phyloP scores from a whole-genome alignment of 2,113 vertebrate species.

The Stictonetta naevosa region DNA sequence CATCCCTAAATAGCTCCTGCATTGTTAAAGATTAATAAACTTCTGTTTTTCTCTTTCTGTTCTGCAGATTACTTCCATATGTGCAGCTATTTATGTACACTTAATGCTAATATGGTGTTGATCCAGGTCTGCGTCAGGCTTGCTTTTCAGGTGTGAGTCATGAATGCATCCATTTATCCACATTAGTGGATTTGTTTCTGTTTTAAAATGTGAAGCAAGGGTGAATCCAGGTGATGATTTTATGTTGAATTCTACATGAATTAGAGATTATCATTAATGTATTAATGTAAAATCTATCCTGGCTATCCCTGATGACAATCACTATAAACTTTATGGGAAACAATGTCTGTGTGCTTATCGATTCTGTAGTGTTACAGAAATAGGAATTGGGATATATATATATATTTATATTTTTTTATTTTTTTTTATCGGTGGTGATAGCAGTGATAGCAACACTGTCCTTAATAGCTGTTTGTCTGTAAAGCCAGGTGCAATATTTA shows the following conservation, averaged over 20 bases:
- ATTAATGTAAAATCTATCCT: background rate
- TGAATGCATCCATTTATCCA: background rate
- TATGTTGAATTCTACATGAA: fast-evolving
- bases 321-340: background rate
- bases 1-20: background rate
- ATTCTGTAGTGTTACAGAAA: background rate
- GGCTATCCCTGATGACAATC: background rate
- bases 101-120: background rate
- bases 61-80: background rate
- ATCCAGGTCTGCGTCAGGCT: background rate
- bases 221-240: background rate
- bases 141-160: background rate
- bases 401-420: too few relatives aligned
- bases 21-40: background rate
- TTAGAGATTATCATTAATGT: background rate
- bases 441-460: background rate
- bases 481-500: background rate
- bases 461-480: background rate
- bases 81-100: background rate
- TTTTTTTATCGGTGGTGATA: background rate
- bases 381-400: background rate
- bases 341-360: background rate
- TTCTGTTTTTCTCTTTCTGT: background rate
- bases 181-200: background rate
- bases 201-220: background rate